Base-by-base conservation (phyloP, 2,888 invertebrate genomes). In the Aleiodes testaceus region DNA sequence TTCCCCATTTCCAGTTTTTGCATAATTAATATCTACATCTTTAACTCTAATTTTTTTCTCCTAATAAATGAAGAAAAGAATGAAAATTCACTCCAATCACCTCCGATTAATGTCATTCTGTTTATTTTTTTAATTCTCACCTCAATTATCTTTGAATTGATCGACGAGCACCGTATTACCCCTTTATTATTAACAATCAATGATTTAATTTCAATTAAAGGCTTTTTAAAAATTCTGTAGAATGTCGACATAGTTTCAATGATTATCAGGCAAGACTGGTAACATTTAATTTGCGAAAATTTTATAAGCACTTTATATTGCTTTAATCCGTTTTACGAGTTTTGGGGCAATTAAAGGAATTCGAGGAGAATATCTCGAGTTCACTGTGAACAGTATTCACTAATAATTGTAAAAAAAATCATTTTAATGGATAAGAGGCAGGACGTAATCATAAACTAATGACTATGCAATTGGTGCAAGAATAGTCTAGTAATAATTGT, bases 21-120 rank as follows among this genome's bases (percentile, higher is more conserved):
- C 88, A 83, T 92, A 92, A 83, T 93, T 92, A 66, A 94, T 89
- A 18, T 89, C 87, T 47, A 89, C 81, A 6, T 90, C 90, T 72
- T 89, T 90, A 0, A 96, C 89, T 78, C 90, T 88, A 14, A 93
- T 87, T 85, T 91, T 92, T 22, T 89, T 85, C 84, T 93, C 93
- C 92, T 93, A 80, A 72, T 30, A 16, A 11, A 50, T 18, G 50
- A 18, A 55, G 7, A 61, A 42, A 63, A 22, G 2, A 45, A 9
- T 44, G n/a, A 45, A n/a, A 3, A 22, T 64, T 26, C 26, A 14
- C 11, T 47, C n/a, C 16, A 64, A 26, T n/a, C 26, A 26, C 30
- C 7, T 53, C 3, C n/a, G 16, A 55, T 12, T 14, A 1, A 11
- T 52, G 20, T 1, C 3, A 52, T 52, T 52, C 2, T 12, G 22